Evolutionary conservation across 2,888 invertebrate genomes (phyloP), one percentile per base, ranked within the genome.

Genomic region (Pediacus dermestoides): DNA sequence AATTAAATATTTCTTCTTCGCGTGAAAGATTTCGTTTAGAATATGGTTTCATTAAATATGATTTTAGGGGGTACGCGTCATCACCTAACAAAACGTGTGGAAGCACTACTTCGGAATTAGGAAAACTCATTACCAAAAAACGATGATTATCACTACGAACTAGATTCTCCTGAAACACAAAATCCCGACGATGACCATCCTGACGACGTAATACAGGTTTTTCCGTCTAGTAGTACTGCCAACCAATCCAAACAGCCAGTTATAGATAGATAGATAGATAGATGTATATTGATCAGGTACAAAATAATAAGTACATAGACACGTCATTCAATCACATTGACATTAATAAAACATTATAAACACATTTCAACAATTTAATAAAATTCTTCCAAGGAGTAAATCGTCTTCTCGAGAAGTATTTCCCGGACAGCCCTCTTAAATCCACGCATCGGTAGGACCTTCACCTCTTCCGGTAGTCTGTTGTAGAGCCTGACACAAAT

Each of bases 31-130:
- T 34, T 31, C 35, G 23, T 40, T 40, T 40, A 8, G 40, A 40
- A 35, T 30, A 35, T 13, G 35, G 37, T 46, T 46, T 46, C 37
- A 43, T 43, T 40, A 39, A 46, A 40, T 43, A 46, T 16, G 30
- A 9, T 37, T 43, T 43, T 16, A 44, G 33, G 7, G 44, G 36
- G 12, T 37, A 37, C 15, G 37, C 37, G 31, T 35, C 34, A 15
- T 39, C 30, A 21, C 28, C 34, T 34, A 43, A 27, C 35, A 43
- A 39, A 43, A 43, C 35, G 35, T 35, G n/a, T 8, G 42, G 34
- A 42, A 42, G 42, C 22, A 42, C 31, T n/a, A 42, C 42, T 4
- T 42, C 30, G 30, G 42, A 42, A 34, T 42, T 39, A 16, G 34
- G 38, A 15, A 30, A 13, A 3, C 13, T 11, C 12, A 33, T 33